These are phyloP conservation scores for Sminthurinus signatus DNA, from an alignment of 1,140 invertebrate species.

Conservation along the genomic window DNA sequence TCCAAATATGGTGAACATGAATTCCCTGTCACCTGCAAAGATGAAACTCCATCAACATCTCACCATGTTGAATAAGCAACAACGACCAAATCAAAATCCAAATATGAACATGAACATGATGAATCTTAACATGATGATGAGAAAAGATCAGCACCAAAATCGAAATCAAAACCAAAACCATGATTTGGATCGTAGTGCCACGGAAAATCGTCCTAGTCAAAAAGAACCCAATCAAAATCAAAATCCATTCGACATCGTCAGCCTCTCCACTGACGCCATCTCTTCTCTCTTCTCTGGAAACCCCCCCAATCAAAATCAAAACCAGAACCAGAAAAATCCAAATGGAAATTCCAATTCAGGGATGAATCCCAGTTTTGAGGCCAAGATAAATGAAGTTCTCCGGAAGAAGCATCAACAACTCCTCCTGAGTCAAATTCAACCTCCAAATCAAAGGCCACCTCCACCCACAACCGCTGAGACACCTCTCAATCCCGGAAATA, in stretches of 20 bases:
- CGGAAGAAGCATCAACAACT: conserved; percentile 7
- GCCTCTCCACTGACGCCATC: conserved; percentile 23
- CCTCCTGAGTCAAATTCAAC: neutral
- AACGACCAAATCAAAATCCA: too few species aligned
- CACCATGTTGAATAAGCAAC: too few species aligned
- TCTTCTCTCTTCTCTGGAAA: conserved; percentile 22
- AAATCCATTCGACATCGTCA: neutral
- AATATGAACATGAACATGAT: too few species aligned
- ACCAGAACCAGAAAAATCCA: neutral
- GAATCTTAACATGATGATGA: too few species aligned
- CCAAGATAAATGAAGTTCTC: neutral
- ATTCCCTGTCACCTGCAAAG: too few species aligned
- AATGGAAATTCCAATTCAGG: too few species aligned
- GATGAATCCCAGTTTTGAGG: neutral
- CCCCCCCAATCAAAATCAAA: neutral
- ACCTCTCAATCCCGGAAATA: neutral
- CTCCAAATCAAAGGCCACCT: neutral
- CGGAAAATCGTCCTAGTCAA: neutral
- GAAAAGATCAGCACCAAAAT: too few species aligned
- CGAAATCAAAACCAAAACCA: too few species aligned
- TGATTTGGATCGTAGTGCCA: too few species aligned
- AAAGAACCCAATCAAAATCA: neutral
- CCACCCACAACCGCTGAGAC: neutral
- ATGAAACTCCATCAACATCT: too few species aligned
- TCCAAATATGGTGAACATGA: too few species aligned